A percentile compares a stretch with the other conserved stretches of the same genome.
These are phyloP conservation scores for Himantopus leucocephalus DNA, from an alignment of 2,113 vertebrate genomes.

Conservation along the genomic window DNA sequence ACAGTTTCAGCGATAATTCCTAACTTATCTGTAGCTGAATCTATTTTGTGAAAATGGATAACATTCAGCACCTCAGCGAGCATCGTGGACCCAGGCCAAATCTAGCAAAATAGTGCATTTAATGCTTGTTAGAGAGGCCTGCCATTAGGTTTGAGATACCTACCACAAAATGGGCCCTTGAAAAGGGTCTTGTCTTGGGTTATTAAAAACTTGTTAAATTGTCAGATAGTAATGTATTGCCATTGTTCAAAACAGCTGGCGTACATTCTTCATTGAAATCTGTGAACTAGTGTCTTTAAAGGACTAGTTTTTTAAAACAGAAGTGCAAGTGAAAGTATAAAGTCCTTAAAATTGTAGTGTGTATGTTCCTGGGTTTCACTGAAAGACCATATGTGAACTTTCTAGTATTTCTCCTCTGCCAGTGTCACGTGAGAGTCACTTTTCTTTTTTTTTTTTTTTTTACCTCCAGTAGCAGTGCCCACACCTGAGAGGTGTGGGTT, in stretches of 20 bases:
- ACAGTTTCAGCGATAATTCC: neutral
- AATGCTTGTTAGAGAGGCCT: neutral
- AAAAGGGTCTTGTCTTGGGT: neutral
- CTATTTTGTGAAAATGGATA: neutral
- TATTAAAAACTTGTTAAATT: constrained; percentile 35
- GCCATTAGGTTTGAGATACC: neutral
- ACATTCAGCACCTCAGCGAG: neutral
- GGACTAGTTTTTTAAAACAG: neutral
- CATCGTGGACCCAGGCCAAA: neutral
- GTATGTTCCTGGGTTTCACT: rapidly evolving
- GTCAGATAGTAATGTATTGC: neutral
- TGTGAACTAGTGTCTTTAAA: neutral
- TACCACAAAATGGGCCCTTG: neutral
- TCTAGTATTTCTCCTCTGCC: neutral
- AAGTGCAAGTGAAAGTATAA: neutral
- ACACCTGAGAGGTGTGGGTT: rapidly evolving
- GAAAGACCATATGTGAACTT: neutral
- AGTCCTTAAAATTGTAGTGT: neutral
- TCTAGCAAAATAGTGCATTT: constrained; percentile 5
- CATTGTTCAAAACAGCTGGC: neutral
- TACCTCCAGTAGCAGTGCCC: neutral
- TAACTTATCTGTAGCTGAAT: neutral
- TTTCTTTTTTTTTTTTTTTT: neutral
- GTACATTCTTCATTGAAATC: neutral
- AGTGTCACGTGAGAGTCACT: neutral